Evolutionary conservation across 2,888 invertebrate genomes (phyloP).

Genomic region (Galerucella pusilla): DNA sequence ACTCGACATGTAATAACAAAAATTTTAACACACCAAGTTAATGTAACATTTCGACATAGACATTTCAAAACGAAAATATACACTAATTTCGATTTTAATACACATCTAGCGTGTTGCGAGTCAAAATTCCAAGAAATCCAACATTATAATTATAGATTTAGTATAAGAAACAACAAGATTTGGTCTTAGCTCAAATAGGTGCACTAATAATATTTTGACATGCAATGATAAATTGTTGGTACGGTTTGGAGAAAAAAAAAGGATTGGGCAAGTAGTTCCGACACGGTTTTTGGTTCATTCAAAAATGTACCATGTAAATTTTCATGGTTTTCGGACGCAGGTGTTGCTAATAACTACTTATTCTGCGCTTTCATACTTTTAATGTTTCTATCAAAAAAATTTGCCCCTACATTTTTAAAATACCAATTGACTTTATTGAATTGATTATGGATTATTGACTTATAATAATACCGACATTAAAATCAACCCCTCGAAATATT

Average conservation of each 20-base stretch:
- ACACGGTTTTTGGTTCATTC: slow-evolving; percentile 31
- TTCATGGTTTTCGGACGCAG: slow-evolving; percentile 24
- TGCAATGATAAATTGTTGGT: slow-evolving; percentile 47
- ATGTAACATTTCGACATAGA: slow-evolving; percentile 32
- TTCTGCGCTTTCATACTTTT: no score
- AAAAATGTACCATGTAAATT: slow-evolving; percentile 25
- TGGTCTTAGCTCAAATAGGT: slow-evolving; percentile 47
- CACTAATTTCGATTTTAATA: slow-evolving; percentile 46
- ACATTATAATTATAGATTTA: slow-evolving; percentile 50
- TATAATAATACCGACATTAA: slow-evolving; percentile 24
- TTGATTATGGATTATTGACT: slow-evolving; percentile 33
- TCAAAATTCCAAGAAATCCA: slow-evolving; percentile 45
- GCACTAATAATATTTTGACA: slow-evolving; percentile 49
- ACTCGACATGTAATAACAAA: slow-evolving; percentile 6
- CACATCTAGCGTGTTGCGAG: slow-evolving; percentile 45
- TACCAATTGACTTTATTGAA: slow-evolving; percentile 10
- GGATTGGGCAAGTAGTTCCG: slow-evolving; percentile 29
- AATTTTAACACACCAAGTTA: slow-evolving; percentile 19
- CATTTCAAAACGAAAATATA: slow-evolving; percentile 29
- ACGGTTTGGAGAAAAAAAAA: slow-evolving; percentile 31
- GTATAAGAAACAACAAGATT: slow-evolving; percentile 49
- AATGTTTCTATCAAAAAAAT: no score
- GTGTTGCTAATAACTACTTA: slow-evolving; percentile 4
- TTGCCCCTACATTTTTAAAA: background rate
- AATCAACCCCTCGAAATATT: slow-evolving; percentile 23